A percentile compares a stretch with the other conserved stretches of the same genome.
Conservation (phyloP, 2,888 invertebrate genomes). For the Phania funesta region DNA sequence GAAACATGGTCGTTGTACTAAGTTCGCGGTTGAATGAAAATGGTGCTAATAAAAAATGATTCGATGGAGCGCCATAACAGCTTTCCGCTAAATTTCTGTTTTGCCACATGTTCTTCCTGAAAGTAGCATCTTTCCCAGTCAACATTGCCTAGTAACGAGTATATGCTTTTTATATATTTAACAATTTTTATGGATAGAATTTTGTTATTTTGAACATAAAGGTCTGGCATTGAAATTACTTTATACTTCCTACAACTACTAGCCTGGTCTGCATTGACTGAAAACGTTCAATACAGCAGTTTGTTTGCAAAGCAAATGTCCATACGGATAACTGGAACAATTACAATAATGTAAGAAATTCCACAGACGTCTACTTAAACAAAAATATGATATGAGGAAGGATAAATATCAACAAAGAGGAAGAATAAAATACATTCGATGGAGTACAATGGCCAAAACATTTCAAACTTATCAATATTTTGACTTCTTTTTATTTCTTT, state of each 20-base stretch:
- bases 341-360: slow-evolving; percentile 61
- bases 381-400: slow-evolving; percentile 39
- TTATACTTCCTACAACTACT: slow-evolving; percentile 28
- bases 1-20: no score
- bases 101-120: not conserved
- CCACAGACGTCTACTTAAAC: slow-evolving; percentile 20
- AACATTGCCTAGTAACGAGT: not conserved
- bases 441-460: slow-evolving; percentile 62
- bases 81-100: no score
- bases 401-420: slow-evolving; percentile 32
- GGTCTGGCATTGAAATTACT: slow-evolving; percentile 53
- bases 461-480: slow-evolving; percentile 77
- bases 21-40: no score
- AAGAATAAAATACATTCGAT: slow-evolving; percentile 49
- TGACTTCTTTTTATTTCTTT: slow-evolving; percentile 70
- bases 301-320: slow-evolving; percentile 19
- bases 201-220: slow-evolving; percentile 50
- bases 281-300: slow-evolving; percentile 36
- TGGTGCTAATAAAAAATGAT: no score
- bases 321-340: slow-evolving; percentile 63
- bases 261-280: slow-evolving; percentile 4
- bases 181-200: slow-evolving; percentile 49
- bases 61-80: no score
- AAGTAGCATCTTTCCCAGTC: not conserved
- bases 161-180: not conserved